Conservation (phyloP, 2,888 invertebrate genomes). For the Ophonus ardosiacus region DNA sequence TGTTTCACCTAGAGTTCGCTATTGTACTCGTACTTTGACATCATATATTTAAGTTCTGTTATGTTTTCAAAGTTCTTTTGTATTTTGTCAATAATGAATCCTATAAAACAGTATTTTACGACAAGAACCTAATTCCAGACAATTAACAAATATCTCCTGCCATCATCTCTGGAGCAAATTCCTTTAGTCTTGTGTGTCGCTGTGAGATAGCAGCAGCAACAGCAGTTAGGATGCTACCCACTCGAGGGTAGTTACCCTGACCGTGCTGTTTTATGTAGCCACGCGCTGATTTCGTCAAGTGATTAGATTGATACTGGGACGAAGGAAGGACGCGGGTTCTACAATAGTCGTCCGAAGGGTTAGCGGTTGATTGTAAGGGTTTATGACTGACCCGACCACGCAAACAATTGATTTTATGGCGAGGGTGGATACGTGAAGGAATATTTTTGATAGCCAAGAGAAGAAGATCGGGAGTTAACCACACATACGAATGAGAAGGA, state of each 20-base stretch:
- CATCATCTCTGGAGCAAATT: background rate
- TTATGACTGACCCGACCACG: slow-evolving; percentile 32
- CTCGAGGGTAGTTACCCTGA: background rate
- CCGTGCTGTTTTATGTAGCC: slow-evolving; percentile 21
- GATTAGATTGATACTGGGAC: slow-evolving; percentile 44
- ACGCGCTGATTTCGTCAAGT: slow-evolving; percentile 41
- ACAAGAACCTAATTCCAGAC: background rate
- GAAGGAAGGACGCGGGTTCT: background rate
- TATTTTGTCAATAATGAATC: no score
- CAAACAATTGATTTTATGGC: background rate
- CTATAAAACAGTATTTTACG: no score
- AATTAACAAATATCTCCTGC: background rate
- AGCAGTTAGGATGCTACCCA: background rate
- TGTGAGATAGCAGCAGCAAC: background rate
- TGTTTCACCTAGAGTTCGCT: no score
- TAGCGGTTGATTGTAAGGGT: slow-evolving; percentile 36
- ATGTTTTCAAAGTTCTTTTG: no score
- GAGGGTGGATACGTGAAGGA: background rate
- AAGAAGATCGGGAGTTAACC: no score
- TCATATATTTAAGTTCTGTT: no score
- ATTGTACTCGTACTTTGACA: no score
- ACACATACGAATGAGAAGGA: no score
- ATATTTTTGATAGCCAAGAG: background rate
- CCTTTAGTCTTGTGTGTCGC: background rate
- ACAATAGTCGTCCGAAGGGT: background rate